A percentile compares a stretch with the other conserved stretches of the same genome.
Conservation (phyloP, 2,797 vertebrate genomes). For the Diplodus sargus region DNA sequence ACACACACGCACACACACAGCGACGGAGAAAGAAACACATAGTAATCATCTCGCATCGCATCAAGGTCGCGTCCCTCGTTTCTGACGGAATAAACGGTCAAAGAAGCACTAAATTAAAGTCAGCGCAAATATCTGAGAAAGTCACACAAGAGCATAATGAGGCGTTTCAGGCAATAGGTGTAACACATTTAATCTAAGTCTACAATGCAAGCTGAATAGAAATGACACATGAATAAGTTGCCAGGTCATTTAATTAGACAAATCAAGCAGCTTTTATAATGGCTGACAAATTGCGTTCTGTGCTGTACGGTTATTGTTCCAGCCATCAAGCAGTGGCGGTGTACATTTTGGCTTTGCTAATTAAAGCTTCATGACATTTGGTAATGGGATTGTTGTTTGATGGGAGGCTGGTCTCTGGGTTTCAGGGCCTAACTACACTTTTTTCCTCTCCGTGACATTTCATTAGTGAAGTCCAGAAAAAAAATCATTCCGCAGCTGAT, state of each 20-base stretch:
- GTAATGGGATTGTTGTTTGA: not conserved
- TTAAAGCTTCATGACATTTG: constrained; percentile 7
- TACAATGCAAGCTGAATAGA: constrained; percentile 59
- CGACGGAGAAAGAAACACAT: constrained; percentile 33
- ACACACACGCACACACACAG: constrained; percentile 5
- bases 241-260: constrained; percentile 40
- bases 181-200: constrained; percentile 31
- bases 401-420: not conserved
- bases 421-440: not conserved
- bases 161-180: constrained; percentile 49
- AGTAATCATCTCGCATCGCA: constrained; percentile 61
- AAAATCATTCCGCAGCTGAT: not conserved
- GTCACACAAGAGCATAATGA: constrained; percentile 50
- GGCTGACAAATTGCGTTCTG: constrained; percentile 22
- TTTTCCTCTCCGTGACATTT: constrained; percentile 9
- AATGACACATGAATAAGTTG: constrained; percentile 59
- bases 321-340: constrained; percentile 6
- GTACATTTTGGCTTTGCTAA: constrained; percentile 21
- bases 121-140: constrained; percentile 52
- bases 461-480: not conserved
- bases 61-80: constrained; percentile 73
- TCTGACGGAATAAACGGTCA: constrained; percentile 54
- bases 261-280: constrained; percentile 27
- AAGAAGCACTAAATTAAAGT: constrained; percentile 67
- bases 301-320: constrained; percentile 8